Conservation (phyloP, 1,140 invertebrate species). For the Papilio helenus region DNA sequence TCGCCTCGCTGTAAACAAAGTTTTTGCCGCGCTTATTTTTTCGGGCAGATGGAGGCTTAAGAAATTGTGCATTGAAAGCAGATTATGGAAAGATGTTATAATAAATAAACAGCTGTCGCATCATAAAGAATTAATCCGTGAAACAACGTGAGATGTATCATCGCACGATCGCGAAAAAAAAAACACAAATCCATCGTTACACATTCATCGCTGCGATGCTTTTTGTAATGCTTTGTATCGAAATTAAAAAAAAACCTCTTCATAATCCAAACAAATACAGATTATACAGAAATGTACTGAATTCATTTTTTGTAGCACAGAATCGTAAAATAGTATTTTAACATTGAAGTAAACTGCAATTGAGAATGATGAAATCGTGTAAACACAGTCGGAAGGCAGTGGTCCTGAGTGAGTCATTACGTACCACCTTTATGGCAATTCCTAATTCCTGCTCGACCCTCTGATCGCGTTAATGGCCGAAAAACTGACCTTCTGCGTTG, state of each 20-base stretch:
- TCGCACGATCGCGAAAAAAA: constrained; percentile 32
- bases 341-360: background rate
- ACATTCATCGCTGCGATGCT: constrained; percentile 36
- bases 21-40: constrained; percentile 22
- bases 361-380: background rate
- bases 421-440: constrained; percentile 67
- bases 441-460: constrained; percentile 69
- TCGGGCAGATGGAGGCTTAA: constrained; percentile 31
- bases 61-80: constrained; percentile 20
- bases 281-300: constrained; percentile 31
- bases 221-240: constrained; percentile 33
- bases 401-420: constrained; percentile 74
- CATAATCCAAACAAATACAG: constrained; percentile 38
- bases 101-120: constrained; percentile 40
- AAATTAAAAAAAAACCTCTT: constrained; percentile 35
- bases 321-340: background rate
- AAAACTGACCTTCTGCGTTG: constrained; percentile 75
- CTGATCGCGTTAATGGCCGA: constrained; percentile 75
- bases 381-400: constrained; percentile 54
- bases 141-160: constrained; percentile 38
- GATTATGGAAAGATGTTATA: constrained; percentile 37
- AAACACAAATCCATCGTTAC: constrained; percentile 38
- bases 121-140: constrained; percentile 38
- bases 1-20: constrained; percentile 3
- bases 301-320: constrained; percentile 7